Percentiles rank a stretch among this genome's conserved stretches.
Conservation (phyloP, 64 coral and sea anemone species). For the Stichodactyla mertensii region DNA sequence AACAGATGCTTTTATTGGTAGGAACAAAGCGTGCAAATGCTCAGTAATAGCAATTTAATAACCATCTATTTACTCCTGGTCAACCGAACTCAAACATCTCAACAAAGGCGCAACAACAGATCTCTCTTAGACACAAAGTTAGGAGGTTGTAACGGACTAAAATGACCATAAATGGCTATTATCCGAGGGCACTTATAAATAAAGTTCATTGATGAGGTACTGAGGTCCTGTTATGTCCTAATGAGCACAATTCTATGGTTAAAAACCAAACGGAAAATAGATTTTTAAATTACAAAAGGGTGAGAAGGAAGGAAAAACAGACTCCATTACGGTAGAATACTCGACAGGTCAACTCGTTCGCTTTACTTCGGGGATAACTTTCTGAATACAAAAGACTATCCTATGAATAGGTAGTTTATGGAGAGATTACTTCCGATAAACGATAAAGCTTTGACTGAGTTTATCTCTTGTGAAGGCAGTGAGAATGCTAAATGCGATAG, state of each 20-base stretch:
- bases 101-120: constrained; percentile 32
- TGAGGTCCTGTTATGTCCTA: neutral
- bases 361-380: neutral
- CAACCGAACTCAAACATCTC: constrained; percentile 47
- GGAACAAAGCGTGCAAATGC: constrained; percentile 48
- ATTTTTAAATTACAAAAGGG: neutral
- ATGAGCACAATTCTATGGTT: neutral
- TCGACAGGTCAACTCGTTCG: neutral
- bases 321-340: neutral
- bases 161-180: constrained; percentile 15
- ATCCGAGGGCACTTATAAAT: neutral
- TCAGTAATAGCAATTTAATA: constrained; percentile 62
- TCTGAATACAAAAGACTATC: constrained; percentile 14
- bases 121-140: constrained; percentile 9
- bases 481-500: constrained; percentile 14
- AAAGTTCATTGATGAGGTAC: constrained; percentile 1
- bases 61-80: constrained; percentile 37
- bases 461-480: constrained; percentile 7
- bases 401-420: constrained; percentile 15
- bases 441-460: neutral
- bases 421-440: constrained; percentile 15
- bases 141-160: constrained; percentile 17
- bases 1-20: constrained; percentile 50
- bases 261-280: neutral
- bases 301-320: neutral